phyloP scores from a whole-genome alignment of 2,888 invertebrate species.

The Diarsia mendica region DNA sequence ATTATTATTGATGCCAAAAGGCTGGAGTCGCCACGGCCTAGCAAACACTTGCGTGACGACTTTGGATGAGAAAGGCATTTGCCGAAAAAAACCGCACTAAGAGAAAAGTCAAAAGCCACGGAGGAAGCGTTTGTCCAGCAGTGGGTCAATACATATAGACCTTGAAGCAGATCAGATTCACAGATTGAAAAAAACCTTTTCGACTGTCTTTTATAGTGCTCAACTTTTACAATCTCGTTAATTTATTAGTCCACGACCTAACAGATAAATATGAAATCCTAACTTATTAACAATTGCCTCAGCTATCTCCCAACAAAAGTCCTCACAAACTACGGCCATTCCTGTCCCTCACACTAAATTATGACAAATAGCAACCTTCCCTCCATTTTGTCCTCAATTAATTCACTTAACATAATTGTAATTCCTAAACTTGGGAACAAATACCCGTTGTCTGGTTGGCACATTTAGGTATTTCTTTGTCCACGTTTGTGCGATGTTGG shows the following conservation, averaged over 20 bases:
- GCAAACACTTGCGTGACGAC: not conserved
- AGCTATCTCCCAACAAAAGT: slow-evolving; percentile 31
- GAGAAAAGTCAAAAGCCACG: not conserved
- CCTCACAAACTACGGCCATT: slow-evolving; percentile 29
- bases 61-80: not conserved
- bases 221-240: not conserved
- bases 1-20: too few relatives aligned
- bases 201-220: not conserved
- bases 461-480: slow-evolving; percentile 66
- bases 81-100: not conserved
- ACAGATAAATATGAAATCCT: not conserved
- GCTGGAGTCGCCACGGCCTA: too few relatives aligned
- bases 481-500: slow-evolving; percentile 37
- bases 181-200: not conserved
- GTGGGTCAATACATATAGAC: not conserved
- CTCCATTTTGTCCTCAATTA: slow-evolving; percentile 60
- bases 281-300: slow-evolving; percentile 15
- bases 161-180: not conserved
- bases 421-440: slow-evolving; percentile 64
- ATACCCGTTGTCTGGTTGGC: slow-evolving; percentile 60
- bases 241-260: not conserved
- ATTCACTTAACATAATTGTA: slow-evolving; percentile 67
- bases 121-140: not conserved
- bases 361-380: slow-evolving; percentile 53
- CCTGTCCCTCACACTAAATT: slow-evolving; percentile 45